Evolutionary conservation across 2,797 vertebrate species (phyloP).

Genomic region (Chloroceryle amazona): DNA sequence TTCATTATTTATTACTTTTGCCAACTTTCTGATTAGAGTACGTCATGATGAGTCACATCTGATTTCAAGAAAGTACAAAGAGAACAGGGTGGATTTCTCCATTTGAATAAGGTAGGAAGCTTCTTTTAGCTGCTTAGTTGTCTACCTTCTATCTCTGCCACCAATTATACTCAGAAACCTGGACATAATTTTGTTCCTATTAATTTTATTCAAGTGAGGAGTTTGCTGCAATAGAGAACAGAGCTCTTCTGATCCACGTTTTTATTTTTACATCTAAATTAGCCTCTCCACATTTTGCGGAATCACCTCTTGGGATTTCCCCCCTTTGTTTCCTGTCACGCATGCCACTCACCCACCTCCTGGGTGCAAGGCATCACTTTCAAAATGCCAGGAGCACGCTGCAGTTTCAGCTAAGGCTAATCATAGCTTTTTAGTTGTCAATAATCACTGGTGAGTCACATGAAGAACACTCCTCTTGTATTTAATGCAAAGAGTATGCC

Average conservation of each 20-base stretch:
- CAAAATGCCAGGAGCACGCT: not conserved
- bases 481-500: not conserved
- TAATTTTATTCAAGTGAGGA: not conserved
- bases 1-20: constrained; percentile 26
- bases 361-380: not conserved
- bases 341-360: not conserved
- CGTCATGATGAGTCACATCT: constrained; percentile 13
- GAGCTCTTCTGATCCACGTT: not conserved
- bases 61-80: not conserved
- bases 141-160: not conserved
- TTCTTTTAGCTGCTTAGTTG: not conserved
- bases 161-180: not conserved
- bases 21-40: not conserved
- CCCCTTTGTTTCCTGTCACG: not conserved
- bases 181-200: not conserved
- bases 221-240: not conserved
- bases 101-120: not conserved
- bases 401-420: constrained; percentile 33
- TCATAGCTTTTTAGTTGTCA: constrained; percentile 1
- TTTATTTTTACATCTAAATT: constrained; percentile 19
- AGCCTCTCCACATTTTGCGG: not conserved
- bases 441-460: constrained; percentile 47
- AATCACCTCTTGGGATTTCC: not conserved
- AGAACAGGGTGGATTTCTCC: not conserved
- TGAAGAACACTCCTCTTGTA: not conserved